phyloP scores from a whole-genome alignment of 2,888 invertebrate genomes.

The Nomada fabriciana region DNA sequence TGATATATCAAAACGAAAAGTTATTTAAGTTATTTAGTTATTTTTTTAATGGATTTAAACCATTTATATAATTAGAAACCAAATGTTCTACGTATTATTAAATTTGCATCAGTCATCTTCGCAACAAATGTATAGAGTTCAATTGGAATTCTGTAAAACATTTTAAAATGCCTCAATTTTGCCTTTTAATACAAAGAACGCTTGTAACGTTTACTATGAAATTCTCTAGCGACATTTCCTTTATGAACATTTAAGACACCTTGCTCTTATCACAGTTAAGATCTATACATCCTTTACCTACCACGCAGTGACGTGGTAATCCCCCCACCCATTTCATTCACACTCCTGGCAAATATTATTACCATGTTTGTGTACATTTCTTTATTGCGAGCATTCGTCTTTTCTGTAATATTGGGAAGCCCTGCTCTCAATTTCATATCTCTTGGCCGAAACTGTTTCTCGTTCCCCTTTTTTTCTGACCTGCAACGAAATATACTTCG shows the following conservation, averaged over 20 bases:
- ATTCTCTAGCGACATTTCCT: background rate
- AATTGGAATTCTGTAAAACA: too few species aligned
- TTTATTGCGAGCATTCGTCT: slow-evolving; percentile 79
- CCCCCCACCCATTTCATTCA: slow-evolving; percentile 36
- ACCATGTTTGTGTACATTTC: slow-evolving; percentile 75
- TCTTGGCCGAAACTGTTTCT: background rate
- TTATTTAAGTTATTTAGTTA: too few species aligned
- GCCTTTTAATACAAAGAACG: too few species aligned
- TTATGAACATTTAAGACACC: background rate
- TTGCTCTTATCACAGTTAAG: background rate
- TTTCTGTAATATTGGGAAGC: slow-evolving; percentile 76
- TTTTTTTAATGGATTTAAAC: too few species aligned
- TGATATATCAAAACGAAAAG: too few species aligned
- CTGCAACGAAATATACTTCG: background rate
- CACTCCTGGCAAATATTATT: slow-evolving; percentile 59
- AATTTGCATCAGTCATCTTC: too few species aligned
- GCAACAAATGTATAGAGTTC: too few species aligned
- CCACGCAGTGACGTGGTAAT: background rate
- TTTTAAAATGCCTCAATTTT: too few species aligned
- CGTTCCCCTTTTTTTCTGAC: background rate
- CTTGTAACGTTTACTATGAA: too few species aligned
- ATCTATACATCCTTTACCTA: background rate
- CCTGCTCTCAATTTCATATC: slow-evolving; percentile 15
- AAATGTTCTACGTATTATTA: too few species aligned
- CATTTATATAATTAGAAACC: too few species aligned